Conservation (phyloP, 2,797 vertebrate species). For the Hypotaenidia philippensis region DNA sequence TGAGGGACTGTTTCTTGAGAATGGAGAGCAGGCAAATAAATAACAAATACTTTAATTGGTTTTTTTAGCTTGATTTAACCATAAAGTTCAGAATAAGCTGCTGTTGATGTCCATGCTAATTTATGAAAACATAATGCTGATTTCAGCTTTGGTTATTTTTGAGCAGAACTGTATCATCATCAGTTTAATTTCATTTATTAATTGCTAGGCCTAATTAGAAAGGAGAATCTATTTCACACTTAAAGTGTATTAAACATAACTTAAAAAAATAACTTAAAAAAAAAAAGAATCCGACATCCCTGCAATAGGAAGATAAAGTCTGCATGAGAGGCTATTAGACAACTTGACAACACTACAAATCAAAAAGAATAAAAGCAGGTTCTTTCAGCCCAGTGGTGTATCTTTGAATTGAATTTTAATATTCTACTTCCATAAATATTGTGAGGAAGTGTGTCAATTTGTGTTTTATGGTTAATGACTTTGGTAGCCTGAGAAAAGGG, state of each 20-base stretch:
- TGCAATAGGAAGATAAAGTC: neutral
- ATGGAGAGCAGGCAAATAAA: neutral
- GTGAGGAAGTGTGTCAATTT: neutral
- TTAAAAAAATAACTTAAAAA: neutral
- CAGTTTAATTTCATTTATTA: neutral
- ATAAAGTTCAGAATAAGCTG: neutral
- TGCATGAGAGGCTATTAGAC: neutral
- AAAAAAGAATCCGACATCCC: neutral
- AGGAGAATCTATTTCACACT: neutral
- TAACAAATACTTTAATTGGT: neutral
- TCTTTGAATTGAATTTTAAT: neutral
- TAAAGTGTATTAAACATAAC: neutral
- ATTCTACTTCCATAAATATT: neutral
- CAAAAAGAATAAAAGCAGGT: neutral
- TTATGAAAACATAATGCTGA: neutral
- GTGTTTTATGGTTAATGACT: neutral
- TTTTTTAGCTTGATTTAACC: neutral
- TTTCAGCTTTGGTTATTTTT: neutral
- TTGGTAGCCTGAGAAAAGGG: neutral
- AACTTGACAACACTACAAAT: neutral
- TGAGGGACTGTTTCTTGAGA: neutral
- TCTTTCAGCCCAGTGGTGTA: neutral
- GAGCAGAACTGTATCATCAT: neutral
- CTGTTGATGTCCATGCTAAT: neutral
- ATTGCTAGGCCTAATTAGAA: constrained; percentile 4